Conservation (phyloP, 2,113 vertebrate species). For the Passer montanus region DNA sequence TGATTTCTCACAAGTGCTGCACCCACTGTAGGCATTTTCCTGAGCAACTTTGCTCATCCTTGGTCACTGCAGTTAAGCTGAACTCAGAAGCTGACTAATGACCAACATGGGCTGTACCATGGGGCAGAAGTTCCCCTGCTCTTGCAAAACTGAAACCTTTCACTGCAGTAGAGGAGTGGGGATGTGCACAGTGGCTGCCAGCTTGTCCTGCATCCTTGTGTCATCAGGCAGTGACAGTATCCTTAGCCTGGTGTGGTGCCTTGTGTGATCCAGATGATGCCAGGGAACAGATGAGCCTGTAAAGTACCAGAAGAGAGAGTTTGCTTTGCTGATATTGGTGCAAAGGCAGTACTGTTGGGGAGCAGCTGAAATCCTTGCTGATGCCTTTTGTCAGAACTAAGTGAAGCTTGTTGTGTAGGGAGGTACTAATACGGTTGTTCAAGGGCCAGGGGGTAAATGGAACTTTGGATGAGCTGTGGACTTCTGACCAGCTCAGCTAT, state of each 20-base stretch:
- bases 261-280: not conserved
- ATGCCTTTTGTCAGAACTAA: not conserved
- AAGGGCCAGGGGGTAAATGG: not conserved
- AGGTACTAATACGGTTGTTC: not conserved
- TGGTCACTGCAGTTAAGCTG: not conserved
- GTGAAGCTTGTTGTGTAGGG: not conserved
- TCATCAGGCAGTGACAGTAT: not conserved
- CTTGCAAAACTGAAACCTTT: not conserved
- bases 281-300: not conserved
- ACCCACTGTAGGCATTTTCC: not conserved
- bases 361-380: not conserved
- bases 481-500: not conserved
- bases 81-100: not conserved
- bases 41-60: not conserved
- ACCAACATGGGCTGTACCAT: rapidly evolving
- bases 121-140: not conserved
- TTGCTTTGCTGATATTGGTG: not conserved
- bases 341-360: not conserved
- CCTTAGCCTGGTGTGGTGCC: not conserved
- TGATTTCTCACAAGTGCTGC: not conserved
- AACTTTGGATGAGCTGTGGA: not conserved
- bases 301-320: not conserved
- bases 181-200: not conserved
- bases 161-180: too few species aligned
- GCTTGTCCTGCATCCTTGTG: not conserved